Base-by-base conservation (phyloP, 2,113 vertebrate species). In the Ammodytes marinus region DNA sequence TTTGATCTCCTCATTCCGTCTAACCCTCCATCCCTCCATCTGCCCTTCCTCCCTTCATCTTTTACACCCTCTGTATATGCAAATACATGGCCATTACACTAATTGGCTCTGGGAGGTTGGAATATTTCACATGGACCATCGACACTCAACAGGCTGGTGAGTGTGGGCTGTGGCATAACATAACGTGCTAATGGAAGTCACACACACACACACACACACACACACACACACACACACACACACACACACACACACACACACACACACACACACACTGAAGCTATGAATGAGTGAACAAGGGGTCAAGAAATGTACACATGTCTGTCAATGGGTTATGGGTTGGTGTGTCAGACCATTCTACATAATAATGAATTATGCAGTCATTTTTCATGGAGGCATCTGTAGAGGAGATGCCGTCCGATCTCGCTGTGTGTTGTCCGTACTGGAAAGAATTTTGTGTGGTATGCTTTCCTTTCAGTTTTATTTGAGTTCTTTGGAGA, bases 1-100 rank as follows among this genome's bases (percentile, higher is more conserved):
- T 46, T 55, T 47, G 57, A 39, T 49, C 10, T 12, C 70, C 39
- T 53, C 19, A 19, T 59, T 42, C 13, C 65, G 39, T 71, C 9
- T 43, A 45, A 8, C 65, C 67, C 43, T 49, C 54, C 57, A 52
- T 52, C 59, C n/a, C 0, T 66, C 69, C 74, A 50, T 37, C 27
- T 17, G 35, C 40, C 52, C 43, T 42, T 68, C 82, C 67, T 84
- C 78, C 80, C 47, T 73, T 69, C 54, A 17, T 66, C 65, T 52
- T 37, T 59, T 74, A 10, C 49, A 52, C 46, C 42, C 57, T 69
- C 69, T 47, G 7, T 46, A 47, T 85, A 91, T 90, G 82, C 77
- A 93, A 91, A 91, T 88, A 83, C 4, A 0, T 54, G 47, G 17
- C 70, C 74, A 88, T 91, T 89, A 91, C 78, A 72, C 74, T 89